These are phyloP conservation scores for Sylvia borin DNA, from an alignment of 2,797 vertebrate genomes.

Conservation along the genomic window DNA sequence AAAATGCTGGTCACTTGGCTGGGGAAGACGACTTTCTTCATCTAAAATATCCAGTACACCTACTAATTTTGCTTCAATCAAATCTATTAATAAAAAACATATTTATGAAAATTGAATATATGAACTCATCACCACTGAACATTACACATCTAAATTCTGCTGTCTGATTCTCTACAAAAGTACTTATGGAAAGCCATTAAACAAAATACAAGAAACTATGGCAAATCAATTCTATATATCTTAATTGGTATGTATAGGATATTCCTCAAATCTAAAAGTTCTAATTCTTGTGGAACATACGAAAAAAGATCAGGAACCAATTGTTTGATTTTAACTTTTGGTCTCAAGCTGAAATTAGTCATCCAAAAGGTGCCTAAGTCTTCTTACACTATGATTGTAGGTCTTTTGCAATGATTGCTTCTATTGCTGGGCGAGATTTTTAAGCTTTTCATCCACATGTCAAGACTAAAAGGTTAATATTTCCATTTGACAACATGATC, in stretches of 20 bases:
- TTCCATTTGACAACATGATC: not conserved
- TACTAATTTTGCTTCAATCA: slow-evolving; percentile 93
- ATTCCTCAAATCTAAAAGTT: not conserved
- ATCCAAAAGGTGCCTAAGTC: not conserved
- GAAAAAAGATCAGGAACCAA: accelerated
- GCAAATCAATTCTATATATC: not conserved
- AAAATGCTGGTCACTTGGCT: slow-evolving; percentile 96
- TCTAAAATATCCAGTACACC: slow-evolving; percentile 97
- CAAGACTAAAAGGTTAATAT: not conserved
- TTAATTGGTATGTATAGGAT: not conserved
- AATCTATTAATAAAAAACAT: slow-evolving; percentile 79
- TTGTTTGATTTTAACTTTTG: not conserved
- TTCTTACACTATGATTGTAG: not conserved
- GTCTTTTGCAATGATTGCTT: not conserved
- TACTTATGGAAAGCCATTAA: not conserved
- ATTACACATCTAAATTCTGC: not conserved
- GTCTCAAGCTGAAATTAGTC: not conserved
- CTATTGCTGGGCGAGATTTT: not conserved
- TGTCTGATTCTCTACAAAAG: not conserved
- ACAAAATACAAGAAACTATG: not conserved
- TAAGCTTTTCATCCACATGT: not conserved
- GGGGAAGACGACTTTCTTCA: slow-evolving; percentile 96
- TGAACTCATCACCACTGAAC: not conserved
- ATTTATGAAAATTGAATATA: not conserved
- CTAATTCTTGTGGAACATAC: not conserved